Percentiles rank a stretch among this genome's conserved stretches.
phyloP scores from a whole-genome alignment of 2,797 vertebrate species.

The Hephaestus fuliginosus region DNA sequence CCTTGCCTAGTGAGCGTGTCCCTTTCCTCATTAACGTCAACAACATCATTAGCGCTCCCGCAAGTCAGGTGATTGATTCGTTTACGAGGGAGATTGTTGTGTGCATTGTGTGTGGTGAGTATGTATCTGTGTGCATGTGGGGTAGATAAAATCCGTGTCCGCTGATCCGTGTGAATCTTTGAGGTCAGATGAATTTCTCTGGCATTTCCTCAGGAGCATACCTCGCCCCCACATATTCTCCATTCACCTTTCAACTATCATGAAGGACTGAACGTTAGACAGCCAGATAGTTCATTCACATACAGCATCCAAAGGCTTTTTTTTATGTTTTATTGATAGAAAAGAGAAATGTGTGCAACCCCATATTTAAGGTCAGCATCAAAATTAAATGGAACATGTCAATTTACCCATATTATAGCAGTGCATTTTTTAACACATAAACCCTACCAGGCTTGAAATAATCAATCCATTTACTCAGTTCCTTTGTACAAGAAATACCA shows the following conservation, averaged over 20 bases:
- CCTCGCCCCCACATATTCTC: slow-evolving; percentile 21
- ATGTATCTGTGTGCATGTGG: slow-evolving; percentile 17
- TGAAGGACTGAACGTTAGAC: slow-evolving; percentile 53
- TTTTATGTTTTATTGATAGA: neutral
- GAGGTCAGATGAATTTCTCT: slow-evolving; percentile 66
- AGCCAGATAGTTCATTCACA: slow-evolving; percentile 37
- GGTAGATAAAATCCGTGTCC: slow-evolving; percentile 54
- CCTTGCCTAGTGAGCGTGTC: slow-evolving; percentile 53
- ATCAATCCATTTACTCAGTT: neutral
- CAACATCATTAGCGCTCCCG: slow-evolving; percentile 65
- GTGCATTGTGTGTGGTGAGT: slow-evolving; percentile 11
- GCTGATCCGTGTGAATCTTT: slow-evolving; percentile 59
- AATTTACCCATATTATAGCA: neutral
- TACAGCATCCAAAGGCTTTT: slow-evolving; percentile 4
- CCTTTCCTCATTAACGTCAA: slow-evolving; percentile 70
- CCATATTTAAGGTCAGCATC: neutral
- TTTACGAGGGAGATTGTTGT: slow-evolving; percentile 14
- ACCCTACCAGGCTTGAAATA: neutral
- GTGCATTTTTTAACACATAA: too few species aligned
- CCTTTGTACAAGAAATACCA: neutral
- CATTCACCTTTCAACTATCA: slow-evolving; percentile 62
- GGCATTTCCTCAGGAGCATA: slow-evolving; percentile 58
- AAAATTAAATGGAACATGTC: neutral
- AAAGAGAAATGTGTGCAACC: neutral
- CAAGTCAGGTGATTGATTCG: slow-evolving; percentile 66